phyloP scores from a whole-genome alignment of 1,140 invertebrate species.

The Caerostris darwini region DNA sequence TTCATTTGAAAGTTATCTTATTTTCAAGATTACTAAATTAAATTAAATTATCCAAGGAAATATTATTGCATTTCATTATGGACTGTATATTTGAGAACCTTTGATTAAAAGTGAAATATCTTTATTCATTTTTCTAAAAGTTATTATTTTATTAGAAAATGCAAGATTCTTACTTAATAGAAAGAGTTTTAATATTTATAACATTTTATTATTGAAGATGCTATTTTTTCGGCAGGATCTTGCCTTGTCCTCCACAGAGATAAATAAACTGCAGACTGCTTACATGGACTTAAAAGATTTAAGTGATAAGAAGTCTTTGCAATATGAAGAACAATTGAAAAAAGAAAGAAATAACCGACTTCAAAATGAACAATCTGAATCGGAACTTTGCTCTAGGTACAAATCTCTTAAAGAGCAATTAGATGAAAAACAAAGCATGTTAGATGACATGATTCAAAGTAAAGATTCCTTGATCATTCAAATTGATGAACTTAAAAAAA shows the following conservation, averaged over 20 bases:
- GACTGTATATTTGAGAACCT: conserved; percentile 14
- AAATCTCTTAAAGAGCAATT: not conserved
- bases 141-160: not conserved
- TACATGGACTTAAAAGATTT: conserved; percentile 40
- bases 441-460: not conserved
- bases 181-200: not conserved
- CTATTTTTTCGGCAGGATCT: conserved; percentile 69
- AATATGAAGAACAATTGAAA: conserved; percentile 36
- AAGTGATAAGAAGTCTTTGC: not conserved
- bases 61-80: not conserved
- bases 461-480: not conserved
- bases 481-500: conserved; percentile 41
- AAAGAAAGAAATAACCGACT: conserved; percentile 26
- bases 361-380: conserved; percentile 7
- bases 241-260: not conserved
- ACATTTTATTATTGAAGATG: conserved; percentile 3
- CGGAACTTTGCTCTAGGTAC: not conserved
- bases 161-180: not conserved
- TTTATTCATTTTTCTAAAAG: not conserved
- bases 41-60: no score
- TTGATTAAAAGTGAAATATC: not conserved
- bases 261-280: conserved; percentile 36
- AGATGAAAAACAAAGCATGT: conserved; percentile 23
- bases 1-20: no score
- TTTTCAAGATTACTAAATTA: no score